Conservation (phyloP, 2,797 vertebrate species). For the Schizopygopsis malacanthus region DNA sequence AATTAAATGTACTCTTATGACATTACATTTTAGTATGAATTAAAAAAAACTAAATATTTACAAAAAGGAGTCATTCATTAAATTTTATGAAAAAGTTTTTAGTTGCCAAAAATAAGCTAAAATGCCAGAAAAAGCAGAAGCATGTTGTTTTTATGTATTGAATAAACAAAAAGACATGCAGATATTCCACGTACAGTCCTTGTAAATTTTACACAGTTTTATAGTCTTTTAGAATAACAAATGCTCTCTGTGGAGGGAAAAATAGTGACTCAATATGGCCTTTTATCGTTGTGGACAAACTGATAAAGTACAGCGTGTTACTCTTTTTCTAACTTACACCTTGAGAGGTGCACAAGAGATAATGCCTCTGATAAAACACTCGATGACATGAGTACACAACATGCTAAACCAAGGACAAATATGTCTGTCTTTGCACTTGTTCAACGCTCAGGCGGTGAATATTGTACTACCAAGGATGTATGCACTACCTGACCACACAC, state of each 20-base stretch:
- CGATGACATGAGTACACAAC: not conserved
- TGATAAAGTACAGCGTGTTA: constrained; percentile 12
- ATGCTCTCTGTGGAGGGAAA: not conserved
- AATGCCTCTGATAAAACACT: not conserved
- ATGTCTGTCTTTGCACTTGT: not conserved
- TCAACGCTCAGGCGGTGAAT: not conserved
- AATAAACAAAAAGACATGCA: not conserved
- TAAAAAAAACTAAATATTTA: not conserved
- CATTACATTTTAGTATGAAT: not conserved
- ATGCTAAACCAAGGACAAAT: not conserved
- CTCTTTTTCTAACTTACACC: not conserved
- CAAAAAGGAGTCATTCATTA: not conserved
- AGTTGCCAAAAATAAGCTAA: not conserved
- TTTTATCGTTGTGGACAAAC: not conserved
- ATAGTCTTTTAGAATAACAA: not conserved
- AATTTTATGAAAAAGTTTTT: not conserved
- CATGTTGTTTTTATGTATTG: not conserved
- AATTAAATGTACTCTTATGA: not conserved
- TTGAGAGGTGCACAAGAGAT: not conserved
- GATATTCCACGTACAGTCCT: not conserved
- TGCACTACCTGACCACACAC: no score
- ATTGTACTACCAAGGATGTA: not conserved
- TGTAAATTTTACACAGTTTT: not conserved
- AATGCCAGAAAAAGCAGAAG: not conserved
- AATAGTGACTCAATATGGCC: not conserved